Evolutionary conservation across 2,113 vertebrate genomes (phyloP).

Genomic region (Antechinus flavipes): DNA sequence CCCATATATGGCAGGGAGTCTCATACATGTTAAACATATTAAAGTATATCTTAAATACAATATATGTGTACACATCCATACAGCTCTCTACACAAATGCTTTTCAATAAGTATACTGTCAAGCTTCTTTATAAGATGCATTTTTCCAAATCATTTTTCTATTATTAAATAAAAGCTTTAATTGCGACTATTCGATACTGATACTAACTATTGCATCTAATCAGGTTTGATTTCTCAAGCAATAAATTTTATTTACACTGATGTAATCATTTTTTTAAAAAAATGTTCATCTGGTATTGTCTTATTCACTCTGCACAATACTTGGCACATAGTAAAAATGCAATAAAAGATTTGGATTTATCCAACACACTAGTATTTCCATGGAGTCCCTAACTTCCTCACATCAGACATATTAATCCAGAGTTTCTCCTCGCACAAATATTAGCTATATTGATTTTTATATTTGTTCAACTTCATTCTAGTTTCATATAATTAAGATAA

Average conservation of each 20-base stretch:
- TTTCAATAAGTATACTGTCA: conserved; percentile 25
- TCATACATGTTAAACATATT: too few relatives aligned
- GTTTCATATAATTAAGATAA: neutral
- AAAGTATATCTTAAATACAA: too few relatives aligned
- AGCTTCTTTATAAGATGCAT: neutral
- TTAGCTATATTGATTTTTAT: neutral
- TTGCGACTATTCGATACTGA: neutral
- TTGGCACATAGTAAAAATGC: neutral
- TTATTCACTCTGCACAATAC: neutral
- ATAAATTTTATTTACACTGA: neutral
- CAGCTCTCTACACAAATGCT: neutral
- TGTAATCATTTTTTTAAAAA: neutral
- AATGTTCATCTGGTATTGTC: too few relatives aligned
- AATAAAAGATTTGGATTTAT: neutral
- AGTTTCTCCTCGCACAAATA: neutral
- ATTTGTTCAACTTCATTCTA: neutral
- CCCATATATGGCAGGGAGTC: too few relatives aligned
- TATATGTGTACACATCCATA: too few relatives aligned
- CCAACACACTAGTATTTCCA: neutral
- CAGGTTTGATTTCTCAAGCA: neutral
- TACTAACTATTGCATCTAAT: neutral
- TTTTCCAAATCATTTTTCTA: neutral
- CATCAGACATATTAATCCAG: too few relatives aligned
- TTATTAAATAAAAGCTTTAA: neutral
- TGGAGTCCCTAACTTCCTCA: too few relatives aligned